Conservation (phyloP, 2,888 invertebrate species). For the Dynastes hyllus region DNA sequence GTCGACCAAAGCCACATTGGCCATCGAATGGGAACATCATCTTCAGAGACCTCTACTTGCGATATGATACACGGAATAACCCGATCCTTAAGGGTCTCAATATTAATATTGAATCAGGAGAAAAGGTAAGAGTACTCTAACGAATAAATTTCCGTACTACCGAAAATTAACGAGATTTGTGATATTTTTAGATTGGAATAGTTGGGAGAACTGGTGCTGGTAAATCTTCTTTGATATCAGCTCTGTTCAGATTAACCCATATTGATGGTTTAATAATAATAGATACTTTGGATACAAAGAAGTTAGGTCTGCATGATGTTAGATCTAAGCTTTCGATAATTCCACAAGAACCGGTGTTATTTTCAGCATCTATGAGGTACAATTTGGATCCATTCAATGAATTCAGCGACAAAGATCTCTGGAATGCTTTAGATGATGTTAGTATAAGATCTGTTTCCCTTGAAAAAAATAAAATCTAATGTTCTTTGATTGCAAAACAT, state of each 20-base stretch:
- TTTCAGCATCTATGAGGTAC: constrained; percentile 86
- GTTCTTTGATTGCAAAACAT: constrained; percentile 66
- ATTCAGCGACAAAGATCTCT: constrained; percentile 81
- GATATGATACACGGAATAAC: constrained; percentile 76
- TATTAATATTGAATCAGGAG: constrained; percentile 76
- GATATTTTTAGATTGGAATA: constrained; percentile 79
- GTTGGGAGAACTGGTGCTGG: constrained; percentile 92
- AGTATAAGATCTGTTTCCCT: constrained; percentile 76
- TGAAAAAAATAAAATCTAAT: constrained; percentile 77
- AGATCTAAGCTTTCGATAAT: constrained; percentile 88
- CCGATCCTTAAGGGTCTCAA: constrained; percentile 82
- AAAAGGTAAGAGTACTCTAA: constrained; percentile 74
- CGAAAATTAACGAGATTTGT: not conserved
- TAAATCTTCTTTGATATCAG: constrained; percentile 86
- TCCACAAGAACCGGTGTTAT: constrained; percentile 69
- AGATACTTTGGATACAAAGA: constrained; percentile 82
- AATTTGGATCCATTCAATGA: constrained; percentile 89
- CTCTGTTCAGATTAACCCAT: constrained; percentile 87
- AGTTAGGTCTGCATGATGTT: constrained; percentile 83
- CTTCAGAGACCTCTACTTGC: constrained; percentile 77
- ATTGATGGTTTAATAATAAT: constrained; percentile 84
- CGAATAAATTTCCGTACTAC: not conserved
- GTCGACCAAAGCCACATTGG: constrained; percentile 67
- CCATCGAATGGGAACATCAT: constrained; percentile 76
- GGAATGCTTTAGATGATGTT: constrained; percentile 82